These are phyloP conservation scores for Oceanites oceanicus DNA, from an alignment of 2,113 vertebrate species.

Conservation along the genomic window DNA sequence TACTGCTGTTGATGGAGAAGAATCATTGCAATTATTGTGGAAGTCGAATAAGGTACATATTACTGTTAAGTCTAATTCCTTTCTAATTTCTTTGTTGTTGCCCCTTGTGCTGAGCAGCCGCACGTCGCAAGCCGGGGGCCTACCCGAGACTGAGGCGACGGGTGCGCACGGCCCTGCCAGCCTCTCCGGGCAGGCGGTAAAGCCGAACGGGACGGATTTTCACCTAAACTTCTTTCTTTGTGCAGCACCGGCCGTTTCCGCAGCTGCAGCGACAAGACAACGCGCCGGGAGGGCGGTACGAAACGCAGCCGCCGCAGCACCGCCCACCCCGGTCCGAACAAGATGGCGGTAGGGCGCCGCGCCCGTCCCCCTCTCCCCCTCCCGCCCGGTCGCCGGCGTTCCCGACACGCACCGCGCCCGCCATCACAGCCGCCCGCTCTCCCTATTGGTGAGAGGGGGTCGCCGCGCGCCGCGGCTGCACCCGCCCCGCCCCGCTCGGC, in stretches of 20 bases:
- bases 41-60: neutral
- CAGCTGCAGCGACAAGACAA: rapidly evolving
- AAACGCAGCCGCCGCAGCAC: rapidly evolving
- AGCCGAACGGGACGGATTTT: neutral
- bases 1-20: neutral
- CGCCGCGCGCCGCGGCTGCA: neutral
- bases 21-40: neutral
- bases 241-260: rapidly evolving
- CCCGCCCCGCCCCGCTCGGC: no score
- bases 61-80: neutral
- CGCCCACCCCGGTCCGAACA: rapidly evolving
- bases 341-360: rapidly evolving
- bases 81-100: neutral
- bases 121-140: no score
- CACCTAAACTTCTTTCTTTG: no score
- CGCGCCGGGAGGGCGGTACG: rapidly evolving
- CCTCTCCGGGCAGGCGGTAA: no score
- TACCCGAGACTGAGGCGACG: no score
- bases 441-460: neutral
- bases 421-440: rapidly evolving
- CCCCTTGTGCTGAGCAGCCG: rapidly evolving
- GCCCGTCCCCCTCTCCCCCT: rapidly evolving
- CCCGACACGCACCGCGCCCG: neutral
- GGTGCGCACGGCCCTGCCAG: no score
- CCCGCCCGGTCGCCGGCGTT: rapidly evolving